phyloP scores from a whole-genome alignment of 2,888 invertebrate species.

The Melinaea marsaeus region DNA sequence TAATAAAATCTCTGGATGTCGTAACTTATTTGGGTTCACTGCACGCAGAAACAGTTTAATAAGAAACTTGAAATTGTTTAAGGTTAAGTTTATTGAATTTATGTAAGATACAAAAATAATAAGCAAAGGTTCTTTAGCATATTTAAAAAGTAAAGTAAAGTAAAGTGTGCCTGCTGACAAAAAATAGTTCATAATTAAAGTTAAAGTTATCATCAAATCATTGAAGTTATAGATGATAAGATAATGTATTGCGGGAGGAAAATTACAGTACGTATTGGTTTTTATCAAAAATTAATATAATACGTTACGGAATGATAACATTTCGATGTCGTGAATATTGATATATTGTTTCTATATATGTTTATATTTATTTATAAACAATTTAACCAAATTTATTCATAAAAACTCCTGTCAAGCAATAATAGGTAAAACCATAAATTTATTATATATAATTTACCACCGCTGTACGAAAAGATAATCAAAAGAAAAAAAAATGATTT shows the following conservation, averaged over 20 bases:
- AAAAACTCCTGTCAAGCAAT: background rate
- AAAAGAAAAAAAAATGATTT: slow-evolving; percentile 21
- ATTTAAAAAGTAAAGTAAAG: too few relatives aligned
- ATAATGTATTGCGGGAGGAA: too few relatives aligned
- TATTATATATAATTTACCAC: slow-evolving; percentile 4
- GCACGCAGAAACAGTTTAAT: slow-evolving; percentile 26
- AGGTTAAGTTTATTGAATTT: slow-evolving; percentile 3
- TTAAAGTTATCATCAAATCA: too few relatives aligned
- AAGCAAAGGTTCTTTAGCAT: too few relatives aligned
- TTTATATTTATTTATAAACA: background rate
- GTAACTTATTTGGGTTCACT: slow-evolving; percentile 41
- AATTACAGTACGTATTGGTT: too few relatives aligned
- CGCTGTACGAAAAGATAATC: slow-evolving; percentile 7
- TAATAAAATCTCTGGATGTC: slow-evolving; percentile 55
- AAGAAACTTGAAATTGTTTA: slow-evolving; percentile 9
- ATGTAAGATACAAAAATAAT: background rate
- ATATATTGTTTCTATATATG: too few relatives aligned
- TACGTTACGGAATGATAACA: too few relatives aligned
- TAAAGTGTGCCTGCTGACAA: too few relatives aligned
- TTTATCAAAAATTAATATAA: too few relatives aligned
- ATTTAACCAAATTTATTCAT: background rate
- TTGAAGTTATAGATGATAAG: too few relatives aligned
- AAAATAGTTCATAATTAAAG: too few relatives aligned
- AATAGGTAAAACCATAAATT: background rate
- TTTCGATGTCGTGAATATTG: too few relatives aligned